Evolutionary conservation across 2,888 invertebrate genomes (phyloP).

Genomic region (Rutpela maculata): DNA sequence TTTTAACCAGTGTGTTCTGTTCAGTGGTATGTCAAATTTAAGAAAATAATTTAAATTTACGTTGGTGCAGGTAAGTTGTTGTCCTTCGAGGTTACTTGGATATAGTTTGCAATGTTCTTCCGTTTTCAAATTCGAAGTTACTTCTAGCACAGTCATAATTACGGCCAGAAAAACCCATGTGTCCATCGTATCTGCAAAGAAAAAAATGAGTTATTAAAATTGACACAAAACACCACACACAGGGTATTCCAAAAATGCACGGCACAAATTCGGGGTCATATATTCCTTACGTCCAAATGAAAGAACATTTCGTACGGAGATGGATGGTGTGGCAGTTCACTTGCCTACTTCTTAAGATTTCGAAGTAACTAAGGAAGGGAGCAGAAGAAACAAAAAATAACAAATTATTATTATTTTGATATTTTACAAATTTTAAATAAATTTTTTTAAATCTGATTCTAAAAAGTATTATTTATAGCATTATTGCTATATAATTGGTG

Average conservation of each 20-base stretch:
- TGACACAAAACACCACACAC: neutral
- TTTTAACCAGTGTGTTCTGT: slow-evolving; percentile 69
- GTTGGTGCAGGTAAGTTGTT: slow-evolving; percentile 68
- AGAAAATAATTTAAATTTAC: slow-evolving; percentile 66
- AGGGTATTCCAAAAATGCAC: neutral
- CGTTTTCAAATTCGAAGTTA: slow-evolving; percentile 54
- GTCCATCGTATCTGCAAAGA: slow-evolving; percentile 66
- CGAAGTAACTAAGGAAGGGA: no score
- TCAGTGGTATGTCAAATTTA: slow-evolving; percentile 62
- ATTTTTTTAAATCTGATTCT: no score
- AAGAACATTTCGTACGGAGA: no score
- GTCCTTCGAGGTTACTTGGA: slow-evolving; percentile 63
- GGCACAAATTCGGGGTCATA: neutral
- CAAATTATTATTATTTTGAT: no score
- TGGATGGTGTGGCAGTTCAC: no score
- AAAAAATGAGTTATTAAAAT: neutral
- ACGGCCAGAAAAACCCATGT: slow-evolving; percentile 64
- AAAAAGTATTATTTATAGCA: no score
- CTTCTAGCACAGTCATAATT: slow-evolving; percentile 53
- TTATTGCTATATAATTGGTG: no score
- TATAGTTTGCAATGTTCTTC: slow-evolving; percentile 61
- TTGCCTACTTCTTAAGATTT: no score
- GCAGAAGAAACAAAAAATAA: no score
- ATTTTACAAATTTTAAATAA: no score
- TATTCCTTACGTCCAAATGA: no score